These are phyloP conservation scores for Drosophila lutescens DNA, from an alignment of 2,888 invertebrate species.

Conservation along the genomic window DNA sequence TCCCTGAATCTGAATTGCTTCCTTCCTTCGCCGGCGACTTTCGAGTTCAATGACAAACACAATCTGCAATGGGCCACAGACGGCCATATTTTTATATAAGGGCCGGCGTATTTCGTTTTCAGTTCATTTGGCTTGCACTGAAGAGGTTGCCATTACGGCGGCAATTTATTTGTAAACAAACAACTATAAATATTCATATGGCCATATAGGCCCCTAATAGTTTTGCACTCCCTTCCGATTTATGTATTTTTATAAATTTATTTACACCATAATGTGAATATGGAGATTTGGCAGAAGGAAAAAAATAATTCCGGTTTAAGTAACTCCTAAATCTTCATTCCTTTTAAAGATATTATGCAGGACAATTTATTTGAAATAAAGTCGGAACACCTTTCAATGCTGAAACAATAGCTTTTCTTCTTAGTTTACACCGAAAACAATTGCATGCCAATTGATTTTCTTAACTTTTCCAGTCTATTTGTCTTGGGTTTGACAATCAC, in stretches of 20 bases:
- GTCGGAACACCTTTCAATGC: background rate
- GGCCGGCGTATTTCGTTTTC: conserved; percentile 52
- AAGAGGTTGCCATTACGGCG: conserved; percentile 17
- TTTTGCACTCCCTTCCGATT: conserved; percentile 2
- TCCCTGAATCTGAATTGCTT: conserved; percentile 13
- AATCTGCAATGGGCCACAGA: conserved; percentile 50
- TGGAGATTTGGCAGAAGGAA: conserved; percentile 14
- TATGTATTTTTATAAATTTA: conserved; percentile 4
- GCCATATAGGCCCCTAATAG: conserved; percentile 25
- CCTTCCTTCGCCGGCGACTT: conserved; percentile 35
- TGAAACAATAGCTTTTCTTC: background rate
- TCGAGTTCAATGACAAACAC: conserved; percentile 75
- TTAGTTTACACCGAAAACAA: background rate
- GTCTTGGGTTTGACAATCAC: background rate
- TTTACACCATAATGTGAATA: conserved; percentile 15
- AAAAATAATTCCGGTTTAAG: too few species aligned
- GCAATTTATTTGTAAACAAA: conserved; percentile 47
- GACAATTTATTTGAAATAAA: too few species aligned
- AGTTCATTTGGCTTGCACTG: conserved; percentile 64
- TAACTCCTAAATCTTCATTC: too few species aligned
- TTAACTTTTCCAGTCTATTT: background rate
- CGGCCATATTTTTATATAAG: conserved; percentile 25
- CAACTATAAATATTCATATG: conserved; percentile 49
- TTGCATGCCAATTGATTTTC: background rate
- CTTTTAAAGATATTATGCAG: too few species aligned